A percentile compares a stretch with the other conserved stretches of the same genome.
phyloP scores from a whole-genome alignment of 2,113 vertebrate species.

The Cyanistes caeruleus region DNA sequence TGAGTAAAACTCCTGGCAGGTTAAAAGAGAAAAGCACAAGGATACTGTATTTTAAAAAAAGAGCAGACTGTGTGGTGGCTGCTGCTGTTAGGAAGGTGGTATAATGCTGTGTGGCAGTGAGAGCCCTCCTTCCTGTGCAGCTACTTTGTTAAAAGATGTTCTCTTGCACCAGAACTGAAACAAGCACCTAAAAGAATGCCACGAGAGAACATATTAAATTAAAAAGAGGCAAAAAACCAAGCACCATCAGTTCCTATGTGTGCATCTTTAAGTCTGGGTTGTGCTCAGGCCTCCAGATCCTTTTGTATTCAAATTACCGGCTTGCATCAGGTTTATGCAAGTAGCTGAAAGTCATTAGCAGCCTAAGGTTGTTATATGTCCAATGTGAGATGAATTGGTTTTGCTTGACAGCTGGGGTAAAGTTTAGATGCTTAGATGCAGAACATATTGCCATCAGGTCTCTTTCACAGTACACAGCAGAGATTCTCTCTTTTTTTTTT shows the following conservation, averaged over 20 bases:
- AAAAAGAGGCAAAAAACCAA: background rate
- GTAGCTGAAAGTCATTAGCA: constrained; percentile 58
- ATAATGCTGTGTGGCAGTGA: accelerated
- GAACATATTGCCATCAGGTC: constrained; percentile 57
- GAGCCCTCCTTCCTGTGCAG: accelerated
- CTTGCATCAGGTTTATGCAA: constrained; percentile 1
- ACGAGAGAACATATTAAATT: background rate
- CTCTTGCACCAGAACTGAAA: background rate
- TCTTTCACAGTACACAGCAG: background rate
- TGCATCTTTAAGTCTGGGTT: background rate
- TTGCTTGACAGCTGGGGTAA: constrained; percentile 36
- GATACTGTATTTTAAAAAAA: background rate
- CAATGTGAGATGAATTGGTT: constrained; percentile 15
- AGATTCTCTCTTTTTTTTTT: background rate
- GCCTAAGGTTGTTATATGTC: constrained; percentile 44
- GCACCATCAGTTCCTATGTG: background rate
- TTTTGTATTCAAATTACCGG: background rate
- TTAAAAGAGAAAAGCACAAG: background rate
- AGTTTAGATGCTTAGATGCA: constrained; percentile 37
- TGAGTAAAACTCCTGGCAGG: background rate
- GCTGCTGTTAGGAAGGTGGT: background rate
- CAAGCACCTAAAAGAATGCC: background rate
- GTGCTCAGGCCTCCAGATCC: background rate
- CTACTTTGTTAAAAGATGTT: background rate
- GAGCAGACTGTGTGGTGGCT: background rate